Percentiles rank a stretch among this genome's conserved stretches.
These are phyloP conservation scores for Vanessa cardui DNA, from an alignment of 2,888 invertebrate genomes.

Conservation along the genomic window DNA sequence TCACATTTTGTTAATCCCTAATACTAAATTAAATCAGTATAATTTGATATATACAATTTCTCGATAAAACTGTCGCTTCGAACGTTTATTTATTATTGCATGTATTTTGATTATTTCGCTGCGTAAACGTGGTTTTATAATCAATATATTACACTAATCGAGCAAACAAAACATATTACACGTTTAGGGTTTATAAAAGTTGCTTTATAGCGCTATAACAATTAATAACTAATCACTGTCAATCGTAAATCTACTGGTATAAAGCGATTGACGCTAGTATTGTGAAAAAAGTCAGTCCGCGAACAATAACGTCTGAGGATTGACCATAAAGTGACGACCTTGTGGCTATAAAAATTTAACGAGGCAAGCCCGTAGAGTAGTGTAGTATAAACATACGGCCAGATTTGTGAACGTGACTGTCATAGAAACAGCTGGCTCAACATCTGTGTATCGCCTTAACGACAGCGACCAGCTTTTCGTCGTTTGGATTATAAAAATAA, in stretches of 20 bases:
- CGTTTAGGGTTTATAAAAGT: slow-evolving; percentile 63
- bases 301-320: slow-evolving; percentile 81
- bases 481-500: slow-evolving; percentile 30
- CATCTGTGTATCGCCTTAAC: slow-evolving; percentile 54
- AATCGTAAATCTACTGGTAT: slow-evolving; percentile 70
- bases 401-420: slow-evolving; percentile 76
- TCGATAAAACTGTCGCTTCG: slow-evolving; percentile 42
- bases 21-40: slow-evolving; percentile 13
- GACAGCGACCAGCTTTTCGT: slow-evolving; percentile 28
- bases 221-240: slow-evolving; percentile 78
- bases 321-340: slow-evolving; percentile 83
- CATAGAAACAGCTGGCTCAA: slow-evolving; percentile 76
- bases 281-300: slow-evolving; percentile 68
- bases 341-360: slow-evolving; percentile 83
- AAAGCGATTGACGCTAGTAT: slow-evolving; percentile 67
- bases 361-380: slow-evolving; percentile 69
- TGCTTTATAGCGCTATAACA: slow-evolving; percentile 71
- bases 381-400: slow-evolving; percentile 69
- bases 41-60: slow-evolving; percentile 36
- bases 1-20: slow-evolving; percentile 17
- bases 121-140: slow-evolving; percentile 38
- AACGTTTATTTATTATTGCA: slow-evolving; percentile 40
- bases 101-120: slow-evolving; percentile 36
- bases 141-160: slow-evolving; percentile 48
- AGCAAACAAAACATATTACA: slow-evolving; percentile 58